phyloP scores from a whole-genome alignment of 2,113 vertebrate species.

The Psophia crepitans region DNA sequence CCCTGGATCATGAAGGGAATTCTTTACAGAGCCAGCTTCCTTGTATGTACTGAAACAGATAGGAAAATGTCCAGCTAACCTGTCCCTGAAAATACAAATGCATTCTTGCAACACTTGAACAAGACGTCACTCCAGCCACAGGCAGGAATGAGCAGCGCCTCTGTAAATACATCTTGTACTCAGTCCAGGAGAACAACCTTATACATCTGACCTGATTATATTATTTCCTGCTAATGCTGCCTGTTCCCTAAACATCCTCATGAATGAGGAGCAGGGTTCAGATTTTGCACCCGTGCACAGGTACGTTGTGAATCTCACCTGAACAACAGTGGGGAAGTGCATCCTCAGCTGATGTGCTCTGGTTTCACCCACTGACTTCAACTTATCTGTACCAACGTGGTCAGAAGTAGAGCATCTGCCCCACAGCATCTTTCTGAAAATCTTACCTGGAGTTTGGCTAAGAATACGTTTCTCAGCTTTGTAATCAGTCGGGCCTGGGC shows the following conservation, averaged over 20 bases:
- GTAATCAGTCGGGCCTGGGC: neutral
- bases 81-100: neutral
- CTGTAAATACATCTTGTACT: neutral
- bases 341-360: neutral
- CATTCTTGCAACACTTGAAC: neutral
- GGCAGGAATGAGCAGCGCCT: fast-evolving
- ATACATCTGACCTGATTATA: neutral
- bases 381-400: fast-evolving
- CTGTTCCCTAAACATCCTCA: neutral
- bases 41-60: neutral
- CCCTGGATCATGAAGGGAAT: neutral
- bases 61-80: neutral
- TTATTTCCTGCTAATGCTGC: neutral
- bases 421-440: neutral
- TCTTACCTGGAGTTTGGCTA: neutral
- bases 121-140: neutral
- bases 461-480: neutral
- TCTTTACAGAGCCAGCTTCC: neutral
- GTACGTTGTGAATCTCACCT: neutral
- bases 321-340: neutral
- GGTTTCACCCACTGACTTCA: neutral
- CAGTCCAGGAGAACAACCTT: neutral
- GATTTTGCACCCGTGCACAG: no score
- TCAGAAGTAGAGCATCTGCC: neutral
- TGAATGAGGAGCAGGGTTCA: neutral